Evolutionary conservation across 2,113 vertebrate species (phyloP).

Genomic region (Chrysemys picta): DNA sequence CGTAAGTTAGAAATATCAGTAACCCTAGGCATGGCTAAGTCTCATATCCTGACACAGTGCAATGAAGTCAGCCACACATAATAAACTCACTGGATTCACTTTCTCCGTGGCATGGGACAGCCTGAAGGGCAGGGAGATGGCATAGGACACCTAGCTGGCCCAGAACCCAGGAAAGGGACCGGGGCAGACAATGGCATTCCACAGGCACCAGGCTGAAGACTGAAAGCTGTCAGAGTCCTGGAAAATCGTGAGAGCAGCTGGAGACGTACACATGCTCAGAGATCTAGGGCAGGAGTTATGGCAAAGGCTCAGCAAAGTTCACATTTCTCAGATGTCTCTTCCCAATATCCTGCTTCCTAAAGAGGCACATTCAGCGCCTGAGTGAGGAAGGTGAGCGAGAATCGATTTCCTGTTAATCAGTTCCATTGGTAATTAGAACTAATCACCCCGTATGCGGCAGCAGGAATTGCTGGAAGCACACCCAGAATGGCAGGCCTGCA

Average conservation of each 20-base stretch:
- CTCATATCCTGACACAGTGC: neutral
- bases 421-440: neutral
- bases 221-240: fast-evolving
- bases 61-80: neutral
- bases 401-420: neutral
- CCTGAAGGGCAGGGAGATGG: fast-evolving
- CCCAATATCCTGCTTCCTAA: neutral
- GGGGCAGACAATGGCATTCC: neutral
- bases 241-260: neutral
- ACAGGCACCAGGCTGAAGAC: fast-evolving
- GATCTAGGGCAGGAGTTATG: neutral
- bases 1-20: neutral
- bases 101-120: neutral
- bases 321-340: neutral
- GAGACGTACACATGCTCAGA: neutral
- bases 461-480: neutral
- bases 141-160: neutral
- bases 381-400: neutral
- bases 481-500: neutral
- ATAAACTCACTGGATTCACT: neutral
- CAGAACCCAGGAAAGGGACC: neutral
- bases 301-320: neutral
- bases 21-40: neutral
- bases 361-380: too few relatives aligned
- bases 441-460: neutral